Conservation (phyloP, 2,888 invertebrate genomes). For the Nematopogon swammerdamellus region DNA sequence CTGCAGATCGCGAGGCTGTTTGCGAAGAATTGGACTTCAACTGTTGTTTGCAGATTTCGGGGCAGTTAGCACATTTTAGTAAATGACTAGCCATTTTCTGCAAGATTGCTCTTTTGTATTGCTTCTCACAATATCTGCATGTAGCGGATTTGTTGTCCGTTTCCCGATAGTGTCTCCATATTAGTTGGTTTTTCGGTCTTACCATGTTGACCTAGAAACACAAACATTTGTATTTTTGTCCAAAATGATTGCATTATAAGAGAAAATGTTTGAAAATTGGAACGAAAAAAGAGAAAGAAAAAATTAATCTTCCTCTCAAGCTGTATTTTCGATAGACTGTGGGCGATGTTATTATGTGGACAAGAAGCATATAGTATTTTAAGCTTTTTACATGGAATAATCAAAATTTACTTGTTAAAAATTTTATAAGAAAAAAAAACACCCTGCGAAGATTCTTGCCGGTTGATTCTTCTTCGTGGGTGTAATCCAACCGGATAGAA, state of each 20-base stretch:
- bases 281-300: too few species aligned
- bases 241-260: background rate
- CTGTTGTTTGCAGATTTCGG: conserved; percentile 2
- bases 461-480: too few species aligned
- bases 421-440: too few species aligned
- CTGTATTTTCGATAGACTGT: too few species aligned
- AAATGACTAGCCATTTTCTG: conserved; percentile 2
- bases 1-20: background rate
- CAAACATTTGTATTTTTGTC: background rate
- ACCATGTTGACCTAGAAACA: conserved; percentile 1
- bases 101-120: background rate
- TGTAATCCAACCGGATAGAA: too few species aligned
- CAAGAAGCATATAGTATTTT: too few species aligned
- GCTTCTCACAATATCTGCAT: conserved; percentile 1
- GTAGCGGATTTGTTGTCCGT: conserved; percentile 2
- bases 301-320: too few species aligned
- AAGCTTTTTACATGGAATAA: too few species aligned
- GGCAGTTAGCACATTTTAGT: background rate
- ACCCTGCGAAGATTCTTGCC: too few species aligned
- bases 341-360: too few species aligned
- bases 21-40: background rate
- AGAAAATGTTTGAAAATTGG: background rate
- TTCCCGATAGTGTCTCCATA: conserved; percentile 2
- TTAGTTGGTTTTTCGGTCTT: conserved; percentile 1
- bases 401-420: too few species aligned